Percentiles rank a stretch among this genome's conserved stretches.
phyloP scores from a whole-genome alignment of 2,113 vertebrate genomes.

The Heterochromis multidens region DNA sequence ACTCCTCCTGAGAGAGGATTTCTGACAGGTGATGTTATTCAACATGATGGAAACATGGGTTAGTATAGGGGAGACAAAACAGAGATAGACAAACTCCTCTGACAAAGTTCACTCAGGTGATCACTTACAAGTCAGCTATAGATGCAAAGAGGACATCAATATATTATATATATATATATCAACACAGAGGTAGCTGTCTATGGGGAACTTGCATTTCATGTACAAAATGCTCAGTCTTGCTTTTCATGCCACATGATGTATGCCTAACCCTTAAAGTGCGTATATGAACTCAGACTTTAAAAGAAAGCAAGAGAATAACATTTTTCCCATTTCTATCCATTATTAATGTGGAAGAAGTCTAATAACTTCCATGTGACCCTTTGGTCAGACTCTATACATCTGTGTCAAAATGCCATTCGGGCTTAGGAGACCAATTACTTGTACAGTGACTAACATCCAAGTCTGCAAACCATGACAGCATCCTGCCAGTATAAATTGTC shows the following conservation, averaged over 20 bases:
- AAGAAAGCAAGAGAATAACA: not conserved
- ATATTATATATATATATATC: no score
- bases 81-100: not conserved
- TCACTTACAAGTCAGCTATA: not conserved
- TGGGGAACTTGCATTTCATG: not conserved
- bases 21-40: slow-evolving; percentile 54
- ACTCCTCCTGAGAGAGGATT: slow-evolving; percentile 8
- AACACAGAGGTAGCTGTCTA: not conserved
- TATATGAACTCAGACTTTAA: not conserved
- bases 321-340: not conserved
- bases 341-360: not conserved
- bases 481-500: slow-evolving; percentile 13
- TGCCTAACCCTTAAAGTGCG: not conserved
- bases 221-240: not conserved
- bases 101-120: not conserved
- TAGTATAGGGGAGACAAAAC: not conserved
- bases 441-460: not conserved
- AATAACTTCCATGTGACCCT: not conserved
- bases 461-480: not conserved
- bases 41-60: slow-evolving; percentile 33
- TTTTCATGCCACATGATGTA: not conserved
- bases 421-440: not conserved
- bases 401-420: not conserved
- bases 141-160: not conserved
- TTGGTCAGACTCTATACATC: not conserved